Conservation (phyloP, 1,140 invertebrate genomes). For the Diachasma alloeum region DNA sequence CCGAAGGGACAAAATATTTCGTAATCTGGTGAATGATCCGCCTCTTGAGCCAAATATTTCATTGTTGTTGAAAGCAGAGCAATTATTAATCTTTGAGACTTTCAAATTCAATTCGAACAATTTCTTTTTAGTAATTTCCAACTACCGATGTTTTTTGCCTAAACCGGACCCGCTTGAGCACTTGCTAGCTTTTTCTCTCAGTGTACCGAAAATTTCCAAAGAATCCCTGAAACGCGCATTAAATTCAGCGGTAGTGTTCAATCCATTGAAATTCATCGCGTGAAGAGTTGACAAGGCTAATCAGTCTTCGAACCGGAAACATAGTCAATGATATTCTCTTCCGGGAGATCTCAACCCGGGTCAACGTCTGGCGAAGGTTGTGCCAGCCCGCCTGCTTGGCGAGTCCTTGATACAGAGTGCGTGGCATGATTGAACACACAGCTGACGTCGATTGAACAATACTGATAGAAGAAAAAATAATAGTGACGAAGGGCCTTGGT, state of each 20-base stretch:
- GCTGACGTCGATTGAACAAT: not conserved
- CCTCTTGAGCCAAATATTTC: too few relatives aligned
- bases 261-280: not conserved
- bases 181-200: too few relatives aligned
- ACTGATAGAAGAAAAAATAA: not conserved
- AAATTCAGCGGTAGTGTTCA: not conserved
- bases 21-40: too few relatives aligned
- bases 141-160: not conserved
- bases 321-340: not conserved
- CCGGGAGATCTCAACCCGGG: not conserved
- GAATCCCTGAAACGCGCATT: not conserved
- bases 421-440: not conserved
- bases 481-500: not conserved
- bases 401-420: not conserved
- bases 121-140: not conserved
- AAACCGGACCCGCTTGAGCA: too few relatives aligned
- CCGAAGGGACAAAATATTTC: too few relatives aligned
- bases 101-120: too few relatives aligned
- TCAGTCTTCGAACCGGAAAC: not conserved
- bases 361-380: not conserved
- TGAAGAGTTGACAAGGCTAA: not conserved
- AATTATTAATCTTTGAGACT: too few relatives aligned
- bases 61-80: too few relatives aligned
- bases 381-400: not conserved
- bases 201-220: not conserved